Evolutionary conservation across 1,140 invertebrate species (phyloP), one percentile per base, ranked within the genome.

Genomic region (Heterodera carotae): DNA sequence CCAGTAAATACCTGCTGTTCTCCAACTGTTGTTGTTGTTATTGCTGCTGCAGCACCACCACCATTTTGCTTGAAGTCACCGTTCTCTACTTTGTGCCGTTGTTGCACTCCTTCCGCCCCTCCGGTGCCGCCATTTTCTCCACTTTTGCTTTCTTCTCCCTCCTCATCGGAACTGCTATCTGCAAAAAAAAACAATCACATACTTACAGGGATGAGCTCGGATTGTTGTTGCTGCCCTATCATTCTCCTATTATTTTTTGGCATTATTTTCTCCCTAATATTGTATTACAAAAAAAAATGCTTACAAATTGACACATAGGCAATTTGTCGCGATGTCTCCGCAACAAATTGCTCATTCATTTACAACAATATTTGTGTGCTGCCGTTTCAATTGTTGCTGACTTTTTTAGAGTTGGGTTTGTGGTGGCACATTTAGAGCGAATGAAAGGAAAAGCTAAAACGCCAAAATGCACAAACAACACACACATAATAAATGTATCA

Each of bases 111-210:
- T 43, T 43, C 39, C 6, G 39, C 39, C 39, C 15, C 7, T 31
- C 12, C 62, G 62, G 15, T 31, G 15, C 33, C 62, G 3, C 25
- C 62, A 22, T 66, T 66, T 43, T 62, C n/a, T 78, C 29, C 25
- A 29, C 25, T 39, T 69, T 43, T 31, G 31, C 25, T 66, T 7
- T 43, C 43, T 31, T 71, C 77, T 69, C 86, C 84, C 43, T 84
- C 83, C 53, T 82, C 83, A 56, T 85, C 84, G 3, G 83, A 84
- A 69, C 84, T 86, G 48, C 83, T 84, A 69, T 84, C 83, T 84
- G 74, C 15, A 85, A 84, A 22, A 25, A 59, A 64, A 53, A 31
- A 36, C 53, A 36, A 31, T 76, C 74, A 76, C 29, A 27, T 3
- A 15, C 31, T 76, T 18, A 34, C 5, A n/a, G n/a, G n/a, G n/a